Conservation (phyloP, 2,797 vertebrate species). For the Onychomys torridus region DNA sequence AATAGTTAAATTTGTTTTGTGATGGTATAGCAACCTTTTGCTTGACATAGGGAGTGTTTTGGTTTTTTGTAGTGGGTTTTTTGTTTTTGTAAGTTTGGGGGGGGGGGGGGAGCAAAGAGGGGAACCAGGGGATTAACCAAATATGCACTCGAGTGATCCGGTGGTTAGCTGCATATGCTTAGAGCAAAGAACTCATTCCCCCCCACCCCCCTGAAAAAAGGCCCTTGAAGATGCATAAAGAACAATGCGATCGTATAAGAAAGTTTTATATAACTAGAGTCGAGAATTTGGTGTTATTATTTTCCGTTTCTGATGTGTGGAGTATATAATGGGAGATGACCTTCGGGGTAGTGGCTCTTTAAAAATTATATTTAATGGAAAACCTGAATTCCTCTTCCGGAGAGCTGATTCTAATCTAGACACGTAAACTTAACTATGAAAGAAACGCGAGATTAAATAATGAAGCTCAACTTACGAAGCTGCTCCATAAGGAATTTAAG, state of each 20-base stretch:
- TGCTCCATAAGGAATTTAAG: constrained; percentile 73
- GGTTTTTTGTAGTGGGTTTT: constrained; percentile 81
- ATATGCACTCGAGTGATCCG: constrained; percentile 76
- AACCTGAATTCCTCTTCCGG: constrained; percentile 78
- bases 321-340: constrained; percentile 82
- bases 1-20: constrained; percentile 85
- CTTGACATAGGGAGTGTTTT: constrained; percentile 84
- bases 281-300: constrained; percentile 71
- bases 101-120: constrained; percentile 73
- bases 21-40: constrained; percentile 85
- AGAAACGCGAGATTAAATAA: constrained; percentile 67
- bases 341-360: constrained; percentile 82
- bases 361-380: constrained; percentile 76
- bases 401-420: constrained; percentile 66
- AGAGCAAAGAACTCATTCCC: constrained; percentile 56
- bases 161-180: constrained; percentile 69
- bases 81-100: constrained; percentile 74
- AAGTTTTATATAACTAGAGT: constrained; percentile 80
- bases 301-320: constrained; percentile 51
- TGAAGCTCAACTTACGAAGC: constrained; percentile 73
- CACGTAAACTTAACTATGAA: constrained; percentile 74
- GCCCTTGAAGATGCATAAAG: constrained; percentile 60
- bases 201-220: not conserved
- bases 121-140: constrained; percentile 77
- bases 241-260: constrained; percentile 73